phyloP scores from a whole-genome alignment of 2,797 vertebrate species.

The Spea hammondii region DNA sequence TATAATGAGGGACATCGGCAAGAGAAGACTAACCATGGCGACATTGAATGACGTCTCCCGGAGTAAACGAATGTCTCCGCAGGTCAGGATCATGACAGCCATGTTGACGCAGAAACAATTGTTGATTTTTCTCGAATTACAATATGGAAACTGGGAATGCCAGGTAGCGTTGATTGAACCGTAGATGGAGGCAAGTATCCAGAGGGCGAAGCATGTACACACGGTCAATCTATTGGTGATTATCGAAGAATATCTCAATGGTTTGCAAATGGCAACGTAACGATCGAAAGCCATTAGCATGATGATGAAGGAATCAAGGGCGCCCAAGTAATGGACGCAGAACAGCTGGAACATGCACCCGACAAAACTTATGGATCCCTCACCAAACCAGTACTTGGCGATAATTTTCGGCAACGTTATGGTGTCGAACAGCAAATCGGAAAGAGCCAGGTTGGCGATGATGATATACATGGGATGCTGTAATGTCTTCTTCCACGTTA shows the following conservation, averaged over 20 bases:
- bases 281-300: slow-evolving; percentile 57
- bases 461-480: slow-evolving; percentile 60
- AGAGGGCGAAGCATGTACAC: slow-evolving; percentile 44
- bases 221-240: slow-evolving; percentile 48
- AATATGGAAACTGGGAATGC: slow-evolving; percentile 2
- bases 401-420: slow-evolving; percentile 58
- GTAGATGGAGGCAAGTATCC: background rate
- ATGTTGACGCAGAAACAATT: slow-evolving; percentile 38
- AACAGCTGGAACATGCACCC: slow-evolving; percentile 58
- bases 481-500: slow-evolving; percentile 43
- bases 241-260: slow-evolving; percentile 55
- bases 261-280: slow-evolving; percentile 57
- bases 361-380: slow-evolving; percentile 54
- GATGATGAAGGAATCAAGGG: slow-evolving; percentile 54
- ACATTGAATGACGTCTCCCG: background rate
- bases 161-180: background rate
- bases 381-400: slow-evolving; percentile 50
- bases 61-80: background rate
- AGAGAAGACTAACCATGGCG: slow-evolving; percentile 32
- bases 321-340: slow-evolving; percentile 51
- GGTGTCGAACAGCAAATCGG: slow-evolving; percentile 57
- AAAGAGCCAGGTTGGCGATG: slow-evolving; percentile 55
- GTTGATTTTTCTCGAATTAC: background rate
- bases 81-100: slow-evolving; percentile 11
- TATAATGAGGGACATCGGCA: slow-evolving; percentile 25